phyloP scores from a whole-genome alignment of 1,140 invertebrate species.

The Heliconius himera region DNA sequence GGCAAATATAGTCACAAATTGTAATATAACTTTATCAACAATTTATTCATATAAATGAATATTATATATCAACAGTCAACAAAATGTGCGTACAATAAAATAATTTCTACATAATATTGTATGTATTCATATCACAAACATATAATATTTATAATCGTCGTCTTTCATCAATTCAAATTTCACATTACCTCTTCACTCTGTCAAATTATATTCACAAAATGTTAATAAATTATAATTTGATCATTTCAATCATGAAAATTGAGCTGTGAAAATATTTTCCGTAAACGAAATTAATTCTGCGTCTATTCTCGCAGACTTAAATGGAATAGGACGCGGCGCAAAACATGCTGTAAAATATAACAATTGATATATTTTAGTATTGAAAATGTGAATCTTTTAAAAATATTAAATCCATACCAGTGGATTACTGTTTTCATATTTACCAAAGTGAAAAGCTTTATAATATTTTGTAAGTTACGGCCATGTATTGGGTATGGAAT shows the following conservation, averaged over 20 bases:
- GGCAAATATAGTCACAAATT: not conserved
- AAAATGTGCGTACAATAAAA: not conserved
- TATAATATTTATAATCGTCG: not conserved
- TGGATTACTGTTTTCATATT: slow-evolving; percentile 34
- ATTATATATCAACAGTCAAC: not conserved
- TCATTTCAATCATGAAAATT: slow-evolving; percentile 30
- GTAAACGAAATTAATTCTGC: slow-evolving; percentile 20
- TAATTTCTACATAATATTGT: not conserved
- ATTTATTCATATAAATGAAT: not conserved
- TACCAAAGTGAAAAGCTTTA: slow-evolving; percentile 27
- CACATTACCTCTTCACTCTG: slow-evolving; percentile 3
- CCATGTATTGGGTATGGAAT: slow-evolving; percentile 23
- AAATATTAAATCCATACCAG: slow-evolving; percentile 34
- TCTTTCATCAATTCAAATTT: slow-evolving; percentile 2
- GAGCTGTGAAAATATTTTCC: slow-evolving; percentile 13
- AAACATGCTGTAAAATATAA: slow-evolving; percentile 4
- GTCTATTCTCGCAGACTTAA: slow-evolving; percentile 15
- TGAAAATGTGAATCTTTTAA: slow-evolving; percentile 12
- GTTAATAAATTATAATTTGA: slow-evolving; percentile 25
- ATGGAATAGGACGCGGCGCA: not conserved
- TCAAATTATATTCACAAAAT: slow-evolving; percentile 11
- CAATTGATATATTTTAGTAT: slow-evolving; percentile 3
- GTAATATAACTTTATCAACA: too few species aligned
- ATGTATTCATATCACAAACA: not conserved
- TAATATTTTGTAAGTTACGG: slow-evolving; percentile 36